Conservation (phyloP, 2,888 invertebrate genomes). For the Hemicrepidius hirtus region DNA sequence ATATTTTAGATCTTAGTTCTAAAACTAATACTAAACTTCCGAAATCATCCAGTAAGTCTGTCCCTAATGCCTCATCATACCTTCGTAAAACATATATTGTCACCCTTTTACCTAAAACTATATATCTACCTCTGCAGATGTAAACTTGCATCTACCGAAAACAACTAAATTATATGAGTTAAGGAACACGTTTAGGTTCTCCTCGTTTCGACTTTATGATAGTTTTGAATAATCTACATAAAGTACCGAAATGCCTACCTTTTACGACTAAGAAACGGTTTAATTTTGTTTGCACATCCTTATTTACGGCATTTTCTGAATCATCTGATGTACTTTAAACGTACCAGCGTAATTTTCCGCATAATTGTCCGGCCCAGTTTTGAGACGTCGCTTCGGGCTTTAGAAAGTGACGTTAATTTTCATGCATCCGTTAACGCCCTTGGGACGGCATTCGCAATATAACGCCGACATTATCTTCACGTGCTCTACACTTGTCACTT, state of each 20-base stretch:
- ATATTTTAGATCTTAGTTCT: too few species aligned
- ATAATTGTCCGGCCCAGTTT: slow-evolving; percentile 24
- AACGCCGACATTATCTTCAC: slow-evolving; percentile 26
- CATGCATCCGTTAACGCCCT: slow-evolving; percentile 31
- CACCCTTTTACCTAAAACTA: slow-evolving; percentile 2
- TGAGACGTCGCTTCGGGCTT: slow-evolving; percentile 15
- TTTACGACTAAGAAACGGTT: slow-evolving; percentile 5
- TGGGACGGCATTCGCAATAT: slow-evolving; percentile 12
- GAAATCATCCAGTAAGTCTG: too few species aligned
- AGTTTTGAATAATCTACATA: slow-evolving; percentile 19
- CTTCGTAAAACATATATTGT: not conserved
- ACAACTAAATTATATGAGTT: slow-evolving; percentile 2
- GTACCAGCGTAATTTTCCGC: not conserved
- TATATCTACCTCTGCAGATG: not conserved
- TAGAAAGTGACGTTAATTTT: slow-evolving; percentile 34
- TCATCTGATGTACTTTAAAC: slow-evolving; percentile 4
- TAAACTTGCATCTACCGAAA: not conserved
- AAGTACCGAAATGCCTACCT: not conserved
- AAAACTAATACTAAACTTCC: too few species aligned
- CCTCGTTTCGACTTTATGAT: slow-evolving; percentile 5
- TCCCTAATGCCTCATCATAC: too few species aligned
- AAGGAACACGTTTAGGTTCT: not conserved
- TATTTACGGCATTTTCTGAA: slow-evolving; percentile 14
- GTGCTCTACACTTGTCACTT: slow-evolving; percentile 36
- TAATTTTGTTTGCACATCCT: slow-evolving; percentile 27